Evolutionary conservation across 2,797 vertebrate species (phyloP).

Genomic region (Cirrhinus molitorella): DNA sequence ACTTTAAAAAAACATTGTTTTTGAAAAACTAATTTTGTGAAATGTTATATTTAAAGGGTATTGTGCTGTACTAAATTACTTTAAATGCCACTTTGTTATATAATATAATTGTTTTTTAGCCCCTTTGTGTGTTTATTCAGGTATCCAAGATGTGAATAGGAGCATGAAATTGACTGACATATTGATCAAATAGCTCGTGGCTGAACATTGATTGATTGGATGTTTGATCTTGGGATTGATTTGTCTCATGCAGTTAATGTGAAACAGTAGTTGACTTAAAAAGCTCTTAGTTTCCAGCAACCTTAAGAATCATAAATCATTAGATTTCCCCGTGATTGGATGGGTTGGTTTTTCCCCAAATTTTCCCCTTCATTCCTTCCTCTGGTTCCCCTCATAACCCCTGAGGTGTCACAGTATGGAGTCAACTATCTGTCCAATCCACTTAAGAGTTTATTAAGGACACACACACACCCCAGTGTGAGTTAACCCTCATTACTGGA

Average conservation of each 20-base stretch:
- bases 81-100: not conserved
- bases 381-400: conserved; percentile 16
- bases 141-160: not conserved
- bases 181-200: not conserved
- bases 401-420: conserved; percentile 29
- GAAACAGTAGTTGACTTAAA: conserved; percentile 7
- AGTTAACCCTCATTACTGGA: conserved; percentile 37
- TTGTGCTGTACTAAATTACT: not conserved
- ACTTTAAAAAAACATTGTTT: not conserved
- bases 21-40: not conserved
- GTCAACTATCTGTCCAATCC: conserved; percentile 33
- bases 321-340: conserved; percentile 15
- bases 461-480: conserved; percentile 4
- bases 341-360: conserved; percentile 25
- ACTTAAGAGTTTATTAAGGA: conserved; percentile 30
- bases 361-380: conserved; percentile 42
- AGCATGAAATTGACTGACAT: not conserved
- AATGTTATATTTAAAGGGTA: not conserved
- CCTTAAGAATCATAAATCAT: conserved; percentile 4
- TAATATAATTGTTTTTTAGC: not conserved
- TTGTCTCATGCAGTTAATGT: conserved; percentile 6
- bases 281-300: not conserved
- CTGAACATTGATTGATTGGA: conserved; percentile 23
- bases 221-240: not conserved
- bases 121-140: not conserved